Evolutionary conservation across 2,888 invertebrate species (phyloP), one percentile per base, ranked within the genome.

Genomic region (Lydus trimaculatus): DNA sequence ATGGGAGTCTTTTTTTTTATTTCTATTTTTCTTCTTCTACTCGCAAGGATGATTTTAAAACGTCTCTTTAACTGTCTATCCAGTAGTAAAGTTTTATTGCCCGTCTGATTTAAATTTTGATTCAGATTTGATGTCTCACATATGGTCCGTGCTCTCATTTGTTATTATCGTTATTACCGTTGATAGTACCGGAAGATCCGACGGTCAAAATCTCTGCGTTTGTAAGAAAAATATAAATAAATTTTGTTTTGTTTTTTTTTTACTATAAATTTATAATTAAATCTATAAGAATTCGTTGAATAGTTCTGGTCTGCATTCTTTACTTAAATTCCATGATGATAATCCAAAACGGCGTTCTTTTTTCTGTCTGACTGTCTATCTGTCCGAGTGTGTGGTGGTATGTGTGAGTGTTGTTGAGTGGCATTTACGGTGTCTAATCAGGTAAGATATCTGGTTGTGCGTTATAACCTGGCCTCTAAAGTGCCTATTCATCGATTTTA

Each of bases 401-500:
- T 43, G 80, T 80, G 79, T 80, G 65, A 74, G 75, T 76, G 76
- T 76, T 79, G 81, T 78, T 77, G 70, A 69, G 68, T 64, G 71
- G 75, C 75, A 74, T 80, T 79, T 79, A 79, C 76, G 75, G 76
- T 74, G 76, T 75, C 77, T 78, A 81, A 82, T 81, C 82, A 80
- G 80, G 79, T 77, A 78, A 76, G 79, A 77, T 79, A 83, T 81
- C 81, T 78, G 69, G 73, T 72, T 67, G 66, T 43, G 72, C 58
- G 31, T 33, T 39, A 70, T 67, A 72, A 70, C 67, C 68, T 66
- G 69, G 73, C n/a, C n/a, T 73, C 74, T 48, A 80, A 83, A 84
- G 75, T 82, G 83, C 83, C 80, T 80, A 82, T 81, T 85, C 84
- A 85, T 83, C 79, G 79, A 78, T 80, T 84, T 84, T 84, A 84